These are phyloP conservation scores for Erynnis tages DNA, from an alignment of 2,888 invertebrate genomes.

Conservation along the genomic window DNA sequence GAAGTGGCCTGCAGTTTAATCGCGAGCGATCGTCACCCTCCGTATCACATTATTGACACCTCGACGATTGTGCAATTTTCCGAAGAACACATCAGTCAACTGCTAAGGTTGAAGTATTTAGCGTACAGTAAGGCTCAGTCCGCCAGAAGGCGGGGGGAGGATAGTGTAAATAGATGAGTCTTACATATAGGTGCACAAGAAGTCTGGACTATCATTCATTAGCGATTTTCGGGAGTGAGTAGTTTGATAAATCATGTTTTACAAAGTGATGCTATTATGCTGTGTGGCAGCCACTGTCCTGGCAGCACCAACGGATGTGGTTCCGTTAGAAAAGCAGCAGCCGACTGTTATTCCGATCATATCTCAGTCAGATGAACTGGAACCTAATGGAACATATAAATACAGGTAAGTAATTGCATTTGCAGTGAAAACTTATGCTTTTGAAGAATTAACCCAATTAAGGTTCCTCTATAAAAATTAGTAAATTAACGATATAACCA, in stretches of 20 bases:
- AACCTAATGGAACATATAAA: conserved; percentile 76
- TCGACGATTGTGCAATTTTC: conserved; percentile 74
- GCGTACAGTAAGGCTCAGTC: conserved; percentile 63
- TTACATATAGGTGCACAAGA: conserved; percentile 73
- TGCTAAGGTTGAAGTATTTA: conserved; percentile 80
- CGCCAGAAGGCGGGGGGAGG: conserved; percentile 75
- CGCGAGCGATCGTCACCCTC: conserved; percentile 55
- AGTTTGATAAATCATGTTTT: conserved; percentile 50
- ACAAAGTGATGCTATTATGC: conserved; percentile 50
- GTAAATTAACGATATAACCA: too few relatives aligned
- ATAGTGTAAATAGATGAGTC: conserved; percentile 76
- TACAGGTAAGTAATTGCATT: conserved; percentile 66
- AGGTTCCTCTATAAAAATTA: too few relatives aligned
- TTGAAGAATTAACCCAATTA: too few relatives aligned
- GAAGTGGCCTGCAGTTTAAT: conserved; percentile 50
- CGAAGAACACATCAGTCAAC: conserved; percentile 71
- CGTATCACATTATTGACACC: conserved; percentile 72
- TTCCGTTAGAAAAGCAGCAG: conserved; percentile 57
- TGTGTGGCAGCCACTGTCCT: conserved; percentile 43
- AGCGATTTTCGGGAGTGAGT: conserved; percentile 58
- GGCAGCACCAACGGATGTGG: conserved; percentile 53
- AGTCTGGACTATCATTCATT: conserved; percentile 72
- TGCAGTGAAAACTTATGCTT: too few relatives aligned
- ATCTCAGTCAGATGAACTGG: conserved; percentile 74
- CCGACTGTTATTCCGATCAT: conserved; percentile 75